Evolutionary conservation across 1,140 invertebrate species (phyloP).

Genomic region (Tachypleus tridentatus): DNA sequence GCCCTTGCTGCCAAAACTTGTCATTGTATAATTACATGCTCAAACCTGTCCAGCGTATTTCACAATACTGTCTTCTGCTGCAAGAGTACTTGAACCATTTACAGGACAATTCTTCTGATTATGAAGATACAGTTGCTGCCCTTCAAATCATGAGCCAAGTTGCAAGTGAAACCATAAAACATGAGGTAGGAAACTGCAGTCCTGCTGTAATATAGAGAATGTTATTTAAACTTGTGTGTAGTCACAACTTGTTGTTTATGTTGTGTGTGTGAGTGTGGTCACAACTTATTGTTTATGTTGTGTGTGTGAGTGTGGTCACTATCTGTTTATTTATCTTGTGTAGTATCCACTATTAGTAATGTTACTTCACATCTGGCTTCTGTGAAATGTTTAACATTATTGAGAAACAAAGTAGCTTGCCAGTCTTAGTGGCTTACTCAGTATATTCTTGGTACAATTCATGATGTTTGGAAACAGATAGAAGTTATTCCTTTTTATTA

Average conservation of each 20-base stretch:
- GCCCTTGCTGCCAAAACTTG: constrained; percentile 47
- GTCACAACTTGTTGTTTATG: background rate
- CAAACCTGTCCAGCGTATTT: constrained; percentile 60
- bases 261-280: too few relatives aligned
- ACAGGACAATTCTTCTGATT: constrained; percentile 44
- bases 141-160: constrained; percentile 55
- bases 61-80: constrained; percentile 51
- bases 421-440: too few relatives aligned
- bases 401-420: too few relatives aligned
- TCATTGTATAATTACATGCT: constrained; percentile 57
- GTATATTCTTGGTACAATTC: too few relatives aligned
- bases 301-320: too few relatives aligned
- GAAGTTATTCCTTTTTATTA: too few relatives aligned
- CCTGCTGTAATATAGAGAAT: too few relatives aligned
- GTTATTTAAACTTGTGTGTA: constrained; percentile 32
- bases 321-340: too few relatives aligned
- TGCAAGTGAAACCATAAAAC: constrained; percentile 56
- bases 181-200: constrained; percentile 32
- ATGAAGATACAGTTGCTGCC: constrained; percentile 49
- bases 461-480: too few relatives aligned
- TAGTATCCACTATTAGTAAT: too few relatives aligned
- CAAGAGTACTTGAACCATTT: constrained; percentile 53
- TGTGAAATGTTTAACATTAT: too few relatives aligned
- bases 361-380: too few relatives aligned
- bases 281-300: background rate